Conservation (phyloP, 2,888 invertebrate species). For the Mechanitis messenoides region DNA sequence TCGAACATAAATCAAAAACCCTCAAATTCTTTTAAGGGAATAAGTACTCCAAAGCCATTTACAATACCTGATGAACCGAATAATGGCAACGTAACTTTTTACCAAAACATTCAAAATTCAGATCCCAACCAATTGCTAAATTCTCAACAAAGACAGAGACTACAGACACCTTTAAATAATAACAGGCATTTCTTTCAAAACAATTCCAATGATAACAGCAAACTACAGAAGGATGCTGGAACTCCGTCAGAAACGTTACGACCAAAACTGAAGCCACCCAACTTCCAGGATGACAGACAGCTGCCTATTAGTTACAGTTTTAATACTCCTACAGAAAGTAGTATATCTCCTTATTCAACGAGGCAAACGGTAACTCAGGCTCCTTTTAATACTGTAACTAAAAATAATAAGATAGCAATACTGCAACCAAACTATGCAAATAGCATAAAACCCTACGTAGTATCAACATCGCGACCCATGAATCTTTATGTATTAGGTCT, state of each 20-base stretch:
- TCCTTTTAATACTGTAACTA: slow-evolving; percentile 45
- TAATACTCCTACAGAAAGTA: slow-evolving; percentile 42
- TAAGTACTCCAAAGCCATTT: slow-evolving; percentile 69
- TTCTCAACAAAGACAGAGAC: neutral
- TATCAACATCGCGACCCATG: slow-evolving; percentile 45
- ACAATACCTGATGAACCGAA: slow-evolving; percentile 42
- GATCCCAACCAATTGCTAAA: neutral
- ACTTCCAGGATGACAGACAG: slow-evolving; percentile 66
- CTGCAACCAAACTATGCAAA: slow-evolving; percentile 39
- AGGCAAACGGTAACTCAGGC: slow-evolving; percentile 49
- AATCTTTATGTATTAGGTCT: slow-evolving; percentile 36
- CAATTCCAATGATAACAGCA: slow-evolving; percentile 30
- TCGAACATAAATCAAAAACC: slow-evolving; percentile 35
- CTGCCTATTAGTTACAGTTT: slow-evolving; percentile 65
- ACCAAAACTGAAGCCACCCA: slow-evolving; percentile 62
- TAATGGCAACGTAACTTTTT: neutral
- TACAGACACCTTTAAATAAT: slow-evolving; percentile 14
- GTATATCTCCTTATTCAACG: slow-evolving; percentile 42
- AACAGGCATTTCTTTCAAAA: slow-evolving; percentile 35
- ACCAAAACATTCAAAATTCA: neutral
- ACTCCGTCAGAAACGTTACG: slow-evolving; percentile 42
- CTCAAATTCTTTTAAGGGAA: slow-evolving; percentile 54
- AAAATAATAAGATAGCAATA: slow-evolving; percentile 48
- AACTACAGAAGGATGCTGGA: slow-evolving; percentile 40
- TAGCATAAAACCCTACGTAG: slow-evolving; percentile 48